phyloP scores from a whole-genome alignment of 2,797 vertebrate species.

The Triplophysa bombifrons region DNA sequence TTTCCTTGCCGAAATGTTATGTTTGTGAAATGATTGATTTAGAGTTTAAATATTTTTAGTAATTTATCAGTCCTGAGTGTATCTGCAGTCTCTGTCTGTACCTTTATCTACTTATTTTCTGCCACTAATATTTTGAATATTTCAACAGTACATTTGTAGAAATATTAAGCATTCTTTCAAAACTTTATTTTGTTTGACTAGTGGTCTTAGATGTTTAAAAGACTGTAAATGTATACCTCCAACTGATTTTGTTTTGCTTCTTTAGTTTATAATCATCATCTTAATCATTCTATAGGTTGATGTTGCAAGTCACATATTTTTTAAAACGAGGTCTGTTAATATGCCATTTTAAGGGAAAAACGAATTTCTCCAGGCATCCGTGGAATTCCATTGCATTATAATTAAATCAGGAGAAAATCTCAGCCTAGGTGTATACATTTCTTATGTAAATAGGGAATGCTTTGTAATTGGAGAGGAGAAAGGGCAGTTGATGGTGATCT shows the following conservation, averaged over 20 bases:
- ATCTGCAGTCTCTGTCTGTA: neutral
- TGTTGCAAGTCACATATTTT: neutral
- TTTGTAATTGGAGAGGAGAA: conserved; percentile 57
- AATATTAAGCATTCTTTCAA: neutral
- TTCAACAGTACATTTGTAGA: neutral
- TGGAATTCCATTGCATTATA: conserved; percentile 37
- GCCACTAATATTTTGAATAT: neutral
- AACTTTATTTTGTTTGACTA: neutral
- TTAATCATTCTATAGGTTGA: neutral
- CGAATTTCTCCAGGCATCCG: neutral
- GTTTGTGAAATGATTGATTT: neutral
- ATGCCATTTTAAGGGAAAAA: neutral
- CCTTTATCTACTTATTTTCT: neutral
- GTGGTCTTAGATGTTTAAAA: no score
- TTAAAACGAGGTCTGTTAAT: neutral
- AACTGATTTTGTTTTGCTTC: neutral
- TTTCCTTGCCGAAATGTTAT: neutral
- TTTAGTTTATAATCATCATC: neutral
- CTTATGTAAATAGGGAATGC: conserved; percentile 57
- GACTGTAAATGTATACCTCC: neutral
- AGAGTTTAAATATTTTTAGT: neutral
- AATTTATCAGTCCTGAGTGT: neutral
- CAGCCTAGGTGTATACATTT: conserved; percentile 44
- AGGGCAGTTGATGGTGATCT: conserved; percentile 47
- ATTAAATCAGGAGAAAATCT: conserved; percentile 60